Conservation (phyloP, 2,113 vertebrate species). For the Boleophthalmus pectinirostris region DNA sequence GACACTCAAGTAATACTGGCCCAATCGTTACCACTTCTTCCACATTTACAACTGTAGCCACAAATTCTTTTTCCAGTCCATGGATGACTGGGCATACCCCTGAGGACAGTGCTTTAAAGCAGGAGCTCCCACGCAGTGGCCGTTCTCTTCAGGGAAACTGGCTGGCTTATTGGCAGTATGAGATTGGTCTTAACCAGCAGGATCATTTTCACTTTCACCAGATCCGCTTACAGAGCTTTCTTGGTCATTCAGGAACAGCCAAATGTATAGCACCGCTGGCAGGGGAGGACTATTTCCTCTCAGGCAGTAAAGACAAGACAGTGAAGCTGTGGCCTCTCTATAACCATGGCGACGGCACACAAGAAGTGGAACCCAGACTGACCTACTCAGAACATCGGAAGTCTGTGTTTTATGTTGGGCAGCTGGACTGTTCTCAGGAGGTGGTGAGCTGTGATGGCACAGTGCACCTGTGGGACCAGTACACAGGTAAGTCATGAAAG, state of each 20-base stretch:
- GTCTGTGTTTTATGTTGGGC: conserved; percentile 90
- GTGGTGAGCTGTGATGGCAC: conserved; percentile 97
- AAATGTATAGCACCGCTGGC: conserved; percentile 88
- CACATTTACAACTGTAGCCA: conserved; percentile 51
- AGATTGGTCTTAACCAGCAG: conserved; percentile 94
- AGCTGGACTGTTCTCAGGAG: conserved; percentile 87
- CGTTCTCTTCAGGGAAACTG: conserved; percentile 94
- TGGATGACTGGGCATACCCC: conserved; percentile 62
- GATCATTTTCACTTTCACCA: conserved; percentile 98
- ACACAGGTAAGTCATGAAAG: conserved; percentile 80
- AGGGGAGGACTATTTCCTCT: conserved; percentile 94
- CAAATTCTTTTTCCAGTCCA: conserved; percentile 63
- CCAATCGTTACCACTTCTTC: conserved; percentile 55
- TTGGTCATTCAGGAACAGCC: conserved; percentile 87
- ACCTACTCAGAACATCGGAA: conserved; percentile 89
- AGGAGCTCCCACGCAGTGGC: conserved; percentile 86
- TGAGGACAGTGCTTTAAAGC: conserved; percentile 87
- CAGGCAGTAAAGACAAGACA: conserved; percentile 95
- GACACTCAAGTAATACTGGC: conserved; percentile 50
- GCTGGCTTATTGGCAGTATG: conserved; percentile 98
- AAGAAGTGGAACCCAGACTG: conserved; percentile 83
- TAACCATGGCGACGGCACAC: conserved; percentile 91
- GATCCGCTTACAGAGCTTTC: conserved; percentile 94
- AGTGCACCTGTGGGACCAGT: conserved; percentile 95
- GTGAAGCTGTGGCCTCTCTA: conserved; percentile 95